Evolutionary conservation across 2,888 invertebrate species (phyloP), one percentile per base, ranked within the genome.

Genomic region (Graphium colonna): DNA sequence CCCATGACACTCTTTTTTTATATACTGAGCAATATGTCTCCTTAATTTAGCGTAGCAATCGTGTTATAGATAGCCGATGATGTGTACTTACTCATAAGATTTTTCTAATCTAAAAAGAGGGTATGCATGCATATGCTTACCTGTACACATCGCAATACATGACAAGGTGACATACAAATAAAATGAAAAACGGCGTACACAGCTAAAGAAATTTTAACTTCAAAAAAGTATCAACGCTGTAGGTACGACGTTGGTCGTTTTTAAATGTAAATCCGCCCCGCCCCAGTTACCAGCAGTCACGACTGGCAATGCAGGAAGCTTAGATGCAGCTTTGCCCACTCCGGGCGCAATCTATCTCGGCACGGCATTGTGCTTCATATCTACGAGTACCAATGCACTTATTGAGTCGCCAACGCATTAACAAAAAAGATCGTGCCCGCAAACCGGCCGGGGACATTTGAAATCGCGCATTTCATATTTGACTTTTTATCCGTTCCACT

Each of bases 401-500:
- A 55, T 55, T 55, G 54, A 46, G 50, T 50, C 40, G 54, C 54
- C 54, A 50, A 41, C 38, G 46, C 41, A 50, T 51, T 55, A 50
- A 55, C 49, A 54, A 54, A 54, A 55, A 55, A 55, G 38, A 45
- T 50, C 45, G 46, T 46, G 50, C 33, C 46, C 45, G 44, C 18
- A 47, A 36, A 50, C 45, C 46, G 50, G 50, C 38, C 36, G 50
- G 13, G 49, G 56, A 56, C 56, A 54, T 57, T 57, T 57, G 51
- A 54, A 55, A 56, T 47, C 57, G 53, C 54, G 54, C 54, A 55
- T 50, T 55, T 58, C 51, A 56, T 56, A 55, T 53, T 48, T 55
- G 47, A 53, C 52, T 53, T 58, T 58, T 56, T 53, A 57, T 59
- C 44, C 55, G 62, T 69, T 71, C 62, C 68, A 63, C 71, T 77